A percentile compares a stretch with the other conserved stretches of the same genome.
phyloP scores from a whole-genome alignment of 2,888 invertebrate genomes.

The Odontothrips loti region DNA sequence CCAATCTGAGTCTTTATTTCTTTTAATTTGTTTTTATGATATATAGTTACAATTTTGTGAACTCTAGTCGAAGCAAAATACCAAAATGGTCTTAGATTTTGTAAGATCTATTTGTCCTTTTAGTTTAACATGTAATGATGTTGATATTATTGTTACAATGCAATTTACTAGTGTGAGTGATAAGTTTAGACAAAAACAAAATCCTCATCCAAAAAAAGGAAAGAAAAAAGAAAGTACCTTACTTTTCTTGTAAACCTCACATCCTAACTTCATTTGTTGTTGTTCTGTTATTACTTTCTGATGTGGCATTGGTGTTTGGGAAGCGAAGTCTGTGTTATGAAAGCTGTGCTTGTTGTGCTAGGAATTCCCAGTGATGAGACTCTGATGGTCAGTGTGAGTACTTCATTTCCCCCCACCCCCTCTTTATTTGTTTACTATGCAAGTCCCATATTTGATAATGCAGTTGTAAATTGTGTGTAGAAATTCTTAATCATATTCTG shows the following conservation, averaged over 20 bases:
- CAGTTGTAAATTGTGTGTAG: neutral
- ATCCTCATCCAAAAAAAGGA: neutral
- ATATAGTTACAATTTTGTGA: constrained; percentile 21
- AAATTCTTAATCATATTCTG: neutral
- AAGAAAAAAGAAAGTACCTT: neutral
- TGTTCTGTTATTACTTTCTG: neutral
- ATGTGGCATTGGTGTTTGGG: neutral
- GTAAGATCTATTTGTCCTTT: constrained; percentile 24
- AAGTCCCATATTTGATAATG: neutral
- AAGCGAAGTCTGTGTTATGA: neutral
- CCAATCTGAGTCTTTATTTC: constrained; percentile 20
- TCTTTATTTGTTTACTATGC: neutral
- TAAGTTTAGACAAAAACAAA: constrained; percentile 6
- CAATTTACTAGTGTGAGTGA: neutral
- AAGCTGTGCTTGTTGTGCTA: neutral
- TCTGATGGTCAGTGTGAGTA: neutral
- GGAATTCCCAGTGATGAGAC: constrained; percentile 7
- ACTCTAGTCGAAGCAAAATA: constrained; percentile 22
- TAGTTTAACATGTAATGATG: constrained; percentile 15
- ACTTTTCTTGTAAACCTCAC: neutral
- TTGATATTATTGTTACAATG: constrained; percentile 18
- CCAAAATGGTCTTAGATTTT: constrained; percentile 20
- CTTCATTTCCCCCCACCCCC: neutral
- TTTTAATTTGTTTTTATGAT: constrained; percentile 23
- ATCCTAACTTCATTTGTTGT: neutral